Percentiles rank a stretch among this genome's conserved stretches.
Evolutionary conservation across 1,140 invertebrate genomes (phyloP).

Genomic region (Maconellicoccus hirsutus): DNA sequence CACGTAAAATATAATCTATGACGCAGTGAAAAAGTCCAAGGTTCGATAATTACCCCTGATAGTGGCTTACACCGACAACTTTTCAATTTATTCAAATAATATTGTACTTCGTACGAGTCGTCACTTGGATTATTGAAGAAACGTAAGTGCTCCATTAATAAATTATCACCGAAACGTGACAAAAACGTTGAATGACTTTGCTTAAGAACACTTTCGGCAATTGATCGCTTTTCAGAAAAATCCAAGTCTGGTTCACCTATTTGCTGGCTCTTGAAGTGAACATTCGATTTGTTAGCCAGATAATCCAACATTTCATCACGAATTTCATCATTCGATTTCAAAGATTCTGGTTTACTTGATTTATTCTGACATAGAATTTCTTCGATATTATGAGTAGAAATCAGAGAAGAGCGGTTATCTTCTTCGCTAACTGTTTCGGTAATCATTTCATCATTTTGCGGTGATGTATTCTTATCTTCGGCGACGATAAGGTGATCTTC

Average conservation of each 20-base stretch:
- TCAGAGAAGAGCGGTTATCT: no score
- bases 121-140: slow-evolving; percentile 44
- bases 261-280: slow-evolving; percentile 50
- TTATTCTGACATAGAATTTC: neutral
- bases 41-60: slow-evolving; percentile 34
- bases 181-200: slow-evolving; percentile 57
- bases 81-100: slow-evolving; percentile 15
- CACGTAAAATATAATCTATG: no score
- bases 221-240: slow-evolving; percentile 51
- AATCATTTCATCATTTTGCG: no score
- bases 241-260: slow-evolving; percentile 58
- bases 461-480: no score
- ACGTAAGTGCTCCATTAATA: slow-evolving; percentile 50
- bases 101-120: slow-evolving; percentile 26
- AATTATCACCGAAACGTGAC: slow-evolving; percentile 57
- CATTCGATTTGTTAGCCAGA: neutral
- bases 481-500: neutral
- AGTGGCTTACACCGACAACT: neutral
- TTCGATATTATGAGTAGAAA: neutral
- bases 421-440: no score
- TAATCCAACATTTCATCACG: neutral
- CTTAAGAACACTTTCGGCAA: slow-evolving; percentile 51
- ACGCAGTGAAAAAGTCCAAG: slow-evolving; percentile 36
- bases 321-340: neutral
- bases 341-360: neutral